phyloP scores from a whole-genome alignment of 2,888 invertebrate species.

The Pollenia griseotomentosa region DNA sequence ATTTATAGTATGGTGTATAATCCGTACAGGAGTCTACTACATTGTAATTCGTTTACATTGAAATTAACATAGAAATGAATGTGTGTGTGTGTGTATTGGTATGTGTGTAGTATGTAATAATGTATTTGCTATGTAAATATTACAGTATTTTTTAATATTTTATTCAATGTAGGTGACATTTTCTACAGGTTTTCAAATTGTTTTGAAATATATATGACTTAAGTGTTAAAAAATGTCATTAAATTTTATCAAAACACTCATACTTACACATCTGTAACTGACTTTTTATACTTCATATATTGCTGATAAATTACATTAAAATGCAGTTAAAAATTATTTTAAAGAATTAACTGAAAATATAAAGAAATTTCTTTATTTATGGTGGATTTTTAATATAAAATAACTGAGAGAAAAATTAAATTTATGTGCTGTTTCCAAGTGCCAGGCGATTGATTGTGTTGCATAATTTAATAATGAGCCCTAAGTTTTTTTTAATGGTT shows the following conservation, averaged over 20 bases:
- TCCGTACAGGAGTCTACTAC: not conserved
- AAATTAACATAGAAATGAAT: not conserved
- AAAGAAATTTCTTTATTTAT: conserved; percentile 12
- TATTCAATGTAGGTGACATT: conserved; percentile 51
- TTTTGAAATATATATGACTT: conserved; percentile 51
- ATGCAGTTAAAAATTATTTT: conserved; percentile 24
- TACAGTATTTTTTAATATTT: conserved; percentile 26
- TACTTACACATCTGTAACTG: not conserved
- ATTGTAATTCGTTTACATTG: conserved; percentile 22
- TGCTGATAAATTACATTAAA: conserved; percentile 15
- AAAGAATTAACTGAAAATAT: conserved; percentile 19
- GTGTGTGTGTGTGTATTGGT: not conserved
- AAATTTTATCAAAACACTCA: not conserved
- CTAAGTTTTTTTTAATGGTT: no score
- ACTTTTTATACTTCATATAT: not conserved
- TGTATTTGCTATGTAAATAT: conserved; percentile 26
- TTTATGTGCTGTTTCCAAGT: no score
- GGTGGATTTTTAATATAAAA: not conserved
- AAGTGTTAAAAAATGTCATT: conserved; percentile 57
- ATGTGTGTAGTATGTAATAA: not conserved
- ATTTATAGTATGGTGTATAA: no score
- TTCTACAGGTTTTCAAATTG: conserved; percentile 51
- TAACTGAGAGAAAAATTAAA: no score
- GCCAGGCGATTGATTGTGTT: no score
- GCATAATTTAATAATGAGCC: no score